phyloP scores from a whole-genome alignment of 2,113 vertebrate genomes.

The Engystomops pustulosus region DNA sequence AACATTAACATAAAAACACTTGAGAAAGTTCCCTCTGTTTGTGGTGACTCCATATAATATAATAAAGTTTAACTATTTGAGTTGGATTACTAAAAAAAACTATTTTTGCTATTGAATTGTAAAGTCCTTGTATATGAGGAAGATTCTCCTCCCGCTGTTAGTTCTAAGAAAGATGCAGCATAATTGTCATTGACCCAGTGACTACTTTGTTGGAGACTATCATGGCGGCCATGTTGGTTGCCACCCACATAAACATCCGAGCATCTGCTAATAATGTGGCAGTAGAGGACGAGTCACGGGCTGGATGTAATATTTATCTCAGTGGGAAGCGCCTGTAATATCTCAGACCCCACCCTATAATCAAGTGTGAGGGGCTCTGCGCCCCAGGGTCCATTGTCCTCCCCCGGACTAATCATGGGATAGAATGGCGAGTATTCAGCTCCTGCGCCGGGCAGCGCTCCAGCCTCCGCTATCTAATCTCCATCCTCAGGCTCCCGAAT shows the following conservation, averaged over 20 bases:
- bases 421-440: neutral
- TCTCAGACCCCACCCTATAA: neutral
- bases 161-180: too few species aligned
- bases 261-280: neutral
- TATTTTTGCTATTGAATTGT: too few species aligned
- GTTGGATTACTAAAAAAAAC: too few species aligned
- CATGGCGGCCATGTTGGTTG: neutral
- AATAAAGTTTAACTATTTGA: too few species aligned
- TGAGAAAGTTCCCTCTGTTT: too few species aligned
- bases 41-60: too few species aligned
- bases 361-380: neutral
- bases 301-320: neutral
- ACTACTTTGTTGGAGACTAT: neutral
- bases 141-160: too few species aligned
- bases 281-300: neutral
- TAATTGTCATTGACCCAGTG: too few species aligned
- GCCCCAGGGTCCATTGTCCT: neutral
- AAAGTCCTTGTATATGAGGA: too few species aligned
- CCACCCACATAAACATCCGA: too few species aligned
- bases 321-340: neutral
- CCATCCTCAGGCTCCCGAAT: conserved; percentile 11
- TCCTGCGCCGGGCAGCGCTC: neutral
- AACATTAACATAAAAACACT: too few species aligned
- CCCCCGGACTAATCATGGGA: neutral
- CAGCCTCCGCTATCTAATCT: conserved; percentile 37